Evolutionary conservation across 2,888 invertebrate species (phyloP), one percentile per base, ranked within the genome.

Genomic region (Serripes groenlandicus): DNA sequence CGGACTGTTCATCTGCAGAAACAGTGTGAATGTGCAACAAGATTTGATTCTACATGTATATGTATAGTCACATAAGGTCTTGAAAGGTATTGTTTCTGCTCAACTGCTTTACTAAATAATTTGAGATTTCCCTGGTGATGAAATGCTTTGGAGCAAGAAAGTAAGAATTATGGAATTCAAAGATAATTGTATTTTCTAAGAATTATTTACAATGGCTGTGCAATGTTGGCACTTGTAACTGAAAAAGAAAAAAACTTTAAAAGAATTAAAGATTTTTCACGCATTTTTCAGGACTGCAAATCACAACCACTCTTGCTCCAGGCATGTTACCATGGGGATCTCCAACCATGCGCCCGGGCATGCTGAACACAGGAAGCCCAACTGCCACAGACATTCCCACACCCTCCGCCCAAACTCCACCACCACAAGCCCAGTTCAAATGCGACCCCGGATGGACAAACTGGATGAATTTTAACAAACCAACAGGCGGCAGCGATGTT

Each of bases 381-480:
- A 49, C 42, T 42, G 37, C 11, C n/a, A 71, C 71, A 4, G 35
- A 56, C 23, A 11, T 49, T 23, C 62, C 62, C 15, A 34, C 62
- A 21, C 73, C 60, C 18, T 23, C 77, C 9, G 30, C 75, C 26
- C 26, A 56, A 9, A 23, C 23, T 30, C 71, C 34, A 64, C 60
- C 28, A 0, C 35, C 58, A 35, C 62, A 64, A 28, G 35, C 56
- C 62, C 42, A 76, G 75, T 18, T 88, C 88, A 78, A 86, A 81
- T 76, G 68, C 49, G 75, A 81, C 64, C 80, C 81, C 37, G 92
- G 91, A 75, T 92, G 91, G 91, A 89, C 91, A n/a, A 89, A 90
- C 64, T 92, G 92, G 92, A 89, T 91, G 76, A 92, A 87, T 81
- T 87, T 75, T 62, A 83, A 86, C 69, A 88, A 75, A 35, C 90